phyloP scores from a whole-genome alignment of 2,113 vertebrate species.

The Notarius lentiginosus region DNA sequence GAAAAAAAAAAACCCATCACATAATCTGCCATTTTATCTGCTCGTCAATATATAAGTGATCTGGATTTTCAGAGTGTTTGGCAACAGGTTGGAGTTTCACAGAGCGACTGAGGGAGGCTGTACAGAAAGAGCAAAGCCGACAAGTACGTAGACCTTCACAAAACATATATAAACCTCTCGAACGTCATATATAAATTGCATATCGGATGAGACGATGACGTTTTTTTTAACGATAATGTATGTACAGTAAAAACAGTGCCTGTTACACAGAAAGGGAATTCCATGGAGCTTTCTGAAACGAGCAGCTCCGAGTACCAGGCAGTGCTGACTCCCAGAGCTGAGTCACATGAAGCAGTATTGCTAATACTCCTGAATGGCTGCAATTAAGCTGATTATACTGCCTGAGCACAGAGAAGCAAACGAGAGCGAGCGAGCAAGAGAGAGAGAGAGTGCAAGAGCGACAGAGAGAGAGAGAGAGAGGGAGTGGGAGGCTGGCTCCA shows the following conservation, averaged over 20 bases:
- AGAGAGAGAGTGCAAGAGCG: conserved; percentile 17
- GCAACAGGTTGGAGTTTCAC: conserved; percentile 59
- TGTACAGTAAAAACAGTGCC: conserved; percentile 1
- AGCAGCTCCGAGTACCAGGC: conserved; percentile 42
- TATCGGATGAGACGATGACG: conserved; percentile 2
- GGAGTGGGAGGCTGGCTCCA: conserved; percentile 24
- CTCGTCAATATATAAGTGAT: neutral
- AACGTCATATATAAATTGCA: neutral
- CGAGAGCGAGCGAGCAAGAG: neutral
- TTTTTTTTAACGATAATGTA: neutral
- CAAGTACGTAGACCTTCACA: neutral
- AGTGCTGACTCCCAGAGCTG: conserved; percentile 45
- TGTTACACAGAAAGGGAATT: conserved; percentile 33
- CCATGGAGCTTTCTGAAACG: conserved; percentile 15
- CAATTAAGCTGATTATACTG: conserved; percentile 57
- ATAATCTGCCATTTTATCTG: neutral
- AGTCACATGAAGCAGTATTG: conserved; percentile 43
- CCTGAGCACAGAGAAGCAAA: conserved; percentile 32
- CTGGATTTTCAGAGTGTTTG: conserved; percentile 27
- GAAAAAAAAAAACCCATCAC: neutral
- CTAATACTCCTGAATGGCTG: conserved; percentile 42
- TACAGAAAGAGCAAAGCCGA: neutral
- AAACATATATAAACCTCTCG: neutral
- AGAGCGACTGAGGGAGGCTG: conserved; percentile 16
- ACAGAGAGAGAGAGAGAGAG: neutral